These are phyloP conservation scores for Lysiphlebus fabarum DNA, from an alignment of 1,140 invertebrate genomes.

Conservation along the genomic window DNA sequence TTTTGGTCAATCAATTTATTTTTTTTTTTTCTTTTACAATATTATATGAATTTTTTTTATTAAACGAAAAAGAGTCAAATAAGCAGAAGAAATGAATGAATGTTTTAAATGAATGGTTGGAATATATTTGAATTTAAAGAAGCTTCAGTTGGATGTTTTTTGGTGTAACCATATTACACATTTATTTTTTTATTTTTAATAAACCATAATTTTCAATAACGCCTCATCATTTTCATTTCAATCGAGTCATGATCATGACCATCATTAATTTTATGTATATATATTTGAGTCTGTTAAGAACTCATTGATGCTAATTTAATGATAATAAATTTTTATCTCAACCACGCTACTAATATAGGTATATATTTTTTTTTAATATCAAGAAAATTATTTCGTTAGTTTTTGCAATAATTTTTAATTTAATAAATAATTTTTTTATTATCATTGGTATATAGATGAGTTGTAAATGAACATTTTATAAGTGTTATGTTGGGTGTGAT, in stretches of 20 bases:
- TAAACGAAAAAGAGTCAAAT: neutral
- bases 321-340: neutral
- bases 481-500: no score
- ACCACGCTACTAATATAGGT: no score
- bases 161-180: constrained; percentile 5
- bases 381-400: no score
- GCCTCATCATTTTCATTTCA: constrained; percentile 4
- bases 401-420: no score
- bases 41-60: neutral
- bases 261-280: neutral
- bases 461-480: no score
- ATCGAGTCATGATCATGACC: neutral
- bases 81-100: constrained; percentile 13
- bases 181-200: neutral
- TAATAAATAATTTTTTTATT: no score
- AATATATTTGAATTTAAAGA: constrained; percentile 40
- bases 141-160: constrained; percentile 13
- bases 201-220: neutral
- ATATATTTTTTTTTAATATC: no score
- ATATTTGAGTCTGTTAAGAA: no score
- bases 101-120: constrained; percentile 26
- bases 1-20: constrained; percentile 6
- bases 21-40: no score
- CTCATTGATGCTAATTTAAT: neutral
- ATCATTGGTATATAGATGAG: no score